Percentiles rank a stretch among this genome's conserved stretches.
phyloP scores from a whole-genome alignment of 2,113 vertebrate species.

The Rhynchomys soricoides region DNA sequence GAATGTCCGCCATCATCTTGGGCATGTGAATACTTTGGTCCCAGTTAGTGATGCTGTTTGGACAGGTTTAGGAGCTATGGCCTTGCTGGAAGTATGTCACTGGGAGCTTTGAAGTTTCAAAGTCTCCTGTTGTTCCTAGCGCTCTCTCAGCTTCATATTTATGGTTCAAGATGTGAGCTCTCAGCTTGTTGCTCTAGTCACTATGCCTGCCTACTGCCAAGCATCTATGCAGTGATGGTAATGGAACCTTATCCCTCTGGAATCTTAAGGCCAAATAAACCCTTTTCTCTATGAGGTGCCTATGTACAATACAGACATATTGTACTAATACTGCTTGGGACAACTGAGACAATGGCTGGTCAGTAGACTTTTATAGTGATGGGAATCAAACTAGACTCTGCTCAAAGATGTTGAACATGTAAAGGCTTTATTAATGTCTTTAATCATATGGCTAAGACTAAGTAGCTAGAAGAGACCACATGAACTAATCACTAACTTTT shows the following conservation, averaged over 20 bases:
- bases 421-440: background rate
- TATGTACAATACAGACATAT: background rate
- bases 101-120: background rate
- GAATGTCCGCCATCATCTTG: background rate
- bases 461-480: background rate
- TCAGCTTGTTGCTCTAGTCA: background rate
- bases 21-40: background rate
- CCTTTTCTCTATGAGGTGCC: background rate
- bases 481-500: background rate
- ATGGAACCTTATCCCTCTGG: background rate
- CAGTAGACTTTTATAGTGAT: background rate
- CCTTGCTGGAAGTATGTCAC: background rate
- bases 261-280: background rate
- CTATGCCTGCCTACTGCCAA: background rate
- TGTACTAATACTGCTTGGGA: background rate
- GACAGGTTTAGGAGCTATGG: background rate
- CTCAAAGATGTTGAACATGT: background rate
- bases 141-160: background rate
- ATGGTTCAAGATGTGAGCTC: background rate
- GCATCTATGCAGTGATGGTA: background rate
- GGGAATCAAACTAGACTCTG: background rate
- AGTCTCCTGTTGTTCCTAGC: background rate
- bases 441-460: background rate
- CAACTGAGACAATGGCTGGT: background rate
- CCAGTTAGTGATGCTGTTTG: background rate